These are phyloP conservation scores for Drosophila prostipennis DNA, from an alignment of 2,888 invertebrate species.

Conservation along the genomic window DNA sequence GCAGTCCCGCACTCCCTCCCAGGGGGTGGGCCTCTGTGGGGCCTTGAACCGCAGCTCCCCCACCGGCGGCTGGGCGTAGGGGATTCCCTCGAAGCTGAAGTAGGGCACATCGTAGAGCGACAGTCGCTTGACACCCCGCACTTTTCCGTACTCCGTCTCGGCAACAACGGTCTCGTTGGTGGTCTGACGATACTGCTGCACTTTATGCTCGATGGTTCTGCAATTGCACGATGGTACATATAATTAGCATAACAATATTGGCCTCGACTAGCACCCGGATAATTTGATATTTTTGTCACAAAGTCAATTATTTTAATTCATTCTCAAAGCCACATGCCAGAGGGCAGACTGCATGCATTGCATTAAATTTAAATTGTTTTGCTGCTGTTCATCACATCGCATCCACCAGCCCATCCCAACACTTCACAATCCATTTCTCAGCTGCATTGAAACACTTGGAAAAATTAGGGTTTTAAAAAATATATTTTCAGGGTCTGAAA, in stretches of 20 bases:
- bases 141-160: conserved; percentile 82
- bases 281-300: conserved; percentile 41
- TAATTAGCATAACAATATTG: conserved; percentile 39
- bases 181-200: conserved; percentile 77
- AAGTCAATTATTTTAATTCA: conserved; percentile 63
- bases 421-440: conserved; percentile 20
- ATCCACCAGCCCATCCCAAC: conserved; percentile 25
- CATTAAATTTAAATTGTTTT: conserved; percentile 67
- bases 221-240: conserved; percentile 19
- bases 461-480: no score
- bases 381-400: conserved; percentile 50
- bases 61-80: conserved; percentile 83
- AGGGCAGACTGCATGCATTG: conserved; percentile 35
- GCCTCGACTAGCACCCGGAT: conserved; percentile 20
- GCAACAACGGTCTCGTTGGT: conserved; percentile 78
- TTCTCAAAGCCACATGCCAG: conserved; percentile 50
- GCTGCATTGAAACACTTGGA: conserved; percentile 14
- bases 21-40: conserved; percentile 84
- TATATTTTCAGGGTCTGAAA: no score
- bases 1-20: conserved; percentile 84
- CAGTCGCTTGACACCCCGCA: conserved; percentile 80
- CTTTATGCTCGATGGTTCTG: conserved; percentile 79
- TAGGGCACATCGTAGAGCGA: conserved; percentile 80
- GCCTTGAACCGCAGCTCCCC: conserved; percentile 83
- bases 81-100: conserved; percentile 83